Evolutionary conservation across 2,888 invertebrate genomes (phyloP).

Genomic region (Gnatocerus cornutus): DNA sequence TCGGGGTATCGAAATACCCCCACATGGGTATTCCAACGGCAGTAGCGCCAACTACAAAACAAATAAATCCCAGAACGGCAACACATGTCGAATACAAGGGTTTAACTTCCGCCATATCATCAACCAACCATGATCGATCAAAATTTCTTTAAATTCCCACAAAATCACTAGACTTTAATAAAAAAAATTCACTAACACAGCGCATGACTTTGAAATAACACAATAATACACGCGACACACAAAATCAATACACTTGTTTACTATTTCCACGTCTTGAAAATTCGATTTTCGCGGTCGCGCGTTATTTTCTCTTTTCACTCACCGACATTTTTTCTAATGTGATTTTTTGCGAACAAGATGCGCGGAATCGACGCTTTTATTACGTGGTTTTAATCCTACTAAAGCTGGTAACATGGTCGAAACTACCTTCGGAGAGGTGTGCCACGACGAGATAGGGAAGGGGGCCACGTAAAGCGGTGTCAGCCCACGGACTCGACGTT

Average conservation of each 20-base stretch:
- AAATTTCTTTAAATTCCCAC: slow-evolving; percentile 38
- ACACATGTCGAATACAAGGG: slow-evolving; percentile 81
- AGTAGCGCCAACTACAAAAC: slow-evolving; percentile 87
- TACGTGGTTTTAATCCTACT: slow-evolving; percentile 61
- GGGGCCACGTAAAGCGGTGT: slow-evolving; percentile 51
- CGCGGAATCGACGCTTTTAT: slow-evolving; percentile 53
- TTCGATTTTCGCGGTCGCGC: slow-evolving; percentile 50
- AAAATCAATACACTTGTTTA: slow-evolving; percentile 62
- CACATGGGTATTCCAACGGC: slow-evolving; percentile 89
- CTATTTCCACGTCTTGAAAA: slow-evolving; percentile 55
- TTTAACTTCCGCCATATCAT: slow-evolving; percentile 77
- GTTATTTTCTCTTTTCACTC: slow-evolving; percentile 15
- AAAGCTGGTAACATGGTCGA: slow-evolving; percentile 56
- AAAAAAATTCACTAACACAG: slow-evolving; percentile 45
- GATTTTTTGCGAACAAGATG: slow-evolving; percentile 28
- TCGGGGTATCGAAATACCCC: slow-evolving; percentile 87
- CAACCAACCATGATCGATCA: slow-evolving; percentile 56
- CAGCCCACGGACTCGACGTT: slow-evolving; percentile 44
- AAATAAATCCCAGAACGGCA: slow-evolving; percentile 82
- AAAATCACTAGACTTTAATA: slow-evolving; percentile 45
- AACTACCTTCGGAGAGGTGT: slow-evolving; percentile 63
- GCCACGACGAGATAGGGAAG: slow-evolving; percentile 57
- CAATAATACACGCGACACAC: slow-evolving; percentile 55
- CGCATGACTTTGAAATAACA: slow-evolving; percentile 51
- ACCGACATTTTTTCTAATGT: slow-evolving; percentile 10